Percentiles rank a stretch among this genome's conserved stretches.
Conservation (phyloP, 2,888 invertebrate species). For the Synanthedon andrenaeformis region DNA sequence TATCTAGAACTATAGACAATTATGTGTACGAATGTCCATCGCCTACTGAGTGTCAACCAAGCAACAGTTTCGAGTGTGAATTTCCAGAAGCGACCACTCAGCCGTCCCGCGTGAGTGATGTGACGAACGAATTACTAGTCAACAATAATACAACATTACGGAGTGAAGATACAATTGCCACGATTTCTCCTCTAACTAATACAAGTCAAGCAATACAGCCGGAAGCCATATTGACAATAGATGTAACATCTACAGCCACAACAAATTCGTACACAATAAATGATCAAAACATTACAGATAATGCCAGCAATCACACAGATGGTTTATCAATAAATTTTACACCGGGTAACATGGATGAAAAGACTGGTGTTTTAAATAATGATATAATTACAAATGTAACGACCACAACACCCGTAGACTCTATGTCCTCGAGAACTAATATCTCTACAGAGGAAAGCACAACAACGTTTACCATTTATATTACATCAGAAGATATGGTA, state of each 20-base stretch:
- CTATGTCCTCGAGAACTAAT: background rate
- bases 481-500: no score
- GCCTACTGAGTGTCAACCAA: conserved; percentile 35
- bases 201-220: conserved; percentile 1
- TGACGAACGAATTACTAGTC: conserved; percentile 8
- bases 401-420: background rate
- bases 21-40: conserved; percentile 47
- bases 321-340: no score
- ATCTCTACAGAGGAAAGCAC: background rate
- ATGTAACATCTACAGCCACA: background rate
- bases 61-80: conserved; percentile 53
- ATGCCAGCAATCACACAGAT: no score
- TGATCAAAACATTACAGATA: no score
- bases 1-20: conserved; percentile 48
- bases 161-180: background rate
- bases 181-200: conserved; percentile 1
- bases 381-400: no score
- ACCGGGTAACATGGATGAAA: no score
- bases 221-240: conserved; percentile 2
- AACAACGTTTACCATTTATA: background rate
- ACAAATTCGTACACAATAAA: background rate
- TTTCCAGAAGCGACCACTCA: conserved; percentile 21
- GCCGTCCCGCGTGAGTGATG: conserved; percentile 12
- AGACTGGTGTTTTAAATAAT: no score
- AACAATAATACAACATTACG: background rate